These are phyloP conservation scores for Cheilosia soror DNA, from an alignment of 2,888 invertebrate species.

Conservation along the genomic window DNA sequence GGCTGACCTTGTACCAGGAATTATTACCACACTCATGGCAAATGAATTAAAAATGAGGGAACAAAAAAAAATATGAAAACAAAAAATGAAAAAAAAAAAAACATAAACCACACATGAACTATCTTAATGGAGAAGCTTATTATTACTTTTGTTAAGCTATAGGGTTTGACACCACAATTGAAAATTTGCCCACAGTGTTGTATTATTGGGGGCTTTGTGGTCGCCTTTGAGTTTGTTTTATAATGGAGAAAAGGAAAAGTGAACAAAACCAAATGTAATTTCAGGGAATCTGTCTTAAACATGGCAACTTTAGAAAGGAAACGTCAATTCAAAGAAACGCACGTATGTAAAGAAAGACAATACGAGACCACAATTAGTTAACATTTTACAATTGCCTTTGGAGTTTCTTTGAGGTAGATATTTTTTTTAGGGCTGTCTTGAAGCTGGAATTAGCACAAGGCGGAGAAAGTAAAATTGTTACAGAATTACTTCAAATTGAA, in stretches of 20 bases:
- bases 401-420: no score
- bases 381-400: no score
- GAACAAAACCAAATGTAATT: neutral
- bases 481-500: no score
- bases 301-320: neutral
- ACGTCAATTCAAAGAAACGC: neutral
- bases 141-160: neutral
- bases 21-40: slow-evolving; percentile 48
- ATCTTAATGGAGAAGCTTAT: slow-evolving; percentile 2
- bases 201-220: neutral
- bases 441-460: no score
- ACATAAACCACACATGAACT: slow-evolving; percentile 8
- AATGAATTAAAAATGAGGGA: slow-evolving; percentile 36
- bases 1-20: slow-evolving; percentile 55
- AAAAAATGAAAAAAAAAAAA: slow-evolving; percentile 33
- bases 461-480: no score
- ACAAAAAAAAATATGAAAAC: neutral
- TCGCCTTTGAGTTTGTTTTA: neutral
- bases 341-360: no score
- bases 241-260: slow-evolving; percentile 1
- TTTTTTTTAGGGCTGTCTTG: no score
- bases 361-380: no score
- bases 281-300: neutral
- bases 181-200: neutral
- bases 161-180: slow-evolving; percentile 5